Evolutionary conservation across 2,797 vertebrate species (phyloP).

Genomic region (Anguilla marmorata): DNA sequence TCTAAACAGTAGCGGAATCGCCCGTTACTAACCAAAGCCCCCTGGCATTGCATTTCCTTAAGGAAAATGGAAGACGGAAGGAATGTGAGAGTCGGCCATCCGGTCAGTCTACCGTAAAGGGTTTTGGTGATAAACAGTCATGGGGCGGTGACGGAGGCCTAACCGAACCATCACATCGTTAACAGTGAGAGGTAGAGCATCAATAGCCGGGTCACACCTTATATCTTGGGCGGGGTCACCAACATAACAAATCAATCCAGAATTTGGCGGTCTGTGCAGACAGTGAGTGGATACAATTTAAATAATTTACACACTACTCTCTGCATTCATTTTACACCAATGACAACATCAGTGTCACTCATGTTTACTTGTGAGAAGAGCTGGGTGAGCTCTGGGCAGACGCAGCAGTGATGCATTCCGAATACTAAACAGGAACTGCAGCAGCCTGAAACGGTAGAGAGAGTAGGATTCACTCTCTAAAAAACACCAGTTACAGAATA

Average conservation of each 20-base stretch:
- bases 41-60: background rate
- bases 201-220: background rate
- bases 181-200: constrained; percentile 8
- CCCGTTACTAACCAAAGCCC: background rate
- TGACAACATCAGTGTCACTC: background rate
- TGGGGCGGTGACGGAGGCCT: background rate
- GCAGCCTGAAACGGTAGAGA: background rate
- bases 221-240: background rate
- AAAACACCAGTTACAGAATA: constrained; percentile 10
- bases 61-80: background rate
- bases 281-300: background rate
- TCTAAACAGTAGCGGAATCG: background rate
- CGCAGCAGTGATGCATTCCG: background rate
- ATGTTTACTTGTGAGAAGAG: background rate
- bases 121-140: background rate
- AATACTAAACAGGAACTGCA: background rate
- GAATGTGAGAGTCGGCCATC: background rate
- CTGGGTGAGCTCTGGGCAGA: background rate
- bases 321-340: background rate
- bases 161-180: background rate
- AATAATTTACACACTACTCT: background rate
- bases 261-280: background rate
- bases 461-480: background rate
- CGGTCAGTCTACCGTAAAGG: background rate
- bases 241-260: background rate